These are phyloP conservation scores for Allygus modestus DNA, from an alignment of 2,888 invertebrate species.

Conservation along the genomic window DNA sequence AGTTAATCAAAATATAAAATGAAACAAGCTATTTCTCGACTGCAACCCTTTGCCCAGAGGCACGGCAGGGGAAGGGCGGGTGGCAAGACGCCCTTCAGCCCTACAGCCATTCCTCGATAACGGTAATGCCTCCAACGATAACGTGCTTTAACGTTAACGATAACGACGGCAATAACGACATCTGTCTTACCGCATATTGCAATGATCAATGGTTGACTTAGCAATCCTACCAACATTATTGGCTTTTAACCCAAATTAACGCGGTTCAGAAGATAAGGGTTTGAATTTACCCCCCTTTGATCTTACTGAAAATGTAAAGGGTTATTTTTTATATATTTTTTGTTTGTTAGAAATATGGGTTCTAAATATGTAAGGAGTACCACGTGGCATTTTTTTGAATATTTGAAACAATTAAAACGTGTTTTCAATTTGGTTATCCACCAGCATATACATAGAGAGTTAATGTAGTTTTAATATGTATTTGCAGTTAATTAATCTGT, in stretches of 20 bases:
- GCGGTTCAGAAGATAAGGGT: not conserved
- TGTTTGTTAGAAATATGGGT: too few species aligned
- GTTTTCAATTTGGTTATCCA: too few species aligned
- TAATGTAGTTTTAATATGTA: too few species aligned
- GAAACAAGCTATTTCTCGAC: not conserved
- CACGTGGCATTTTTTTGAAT: too few species aligned
- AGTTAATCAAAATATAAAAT: not conserved
- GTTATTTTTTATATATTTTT: too few species aligned
- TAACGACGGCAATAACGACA: constrained; percentile 31
- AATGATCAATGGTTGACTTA: constrained; percentile 23
- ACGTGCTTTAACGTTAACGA: constrained; percentile 26
- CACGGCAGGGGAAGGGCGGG: not conserved
- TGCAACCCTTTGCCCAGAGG: not conserved
- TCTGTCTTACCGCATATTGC: constrained; percentile 43
- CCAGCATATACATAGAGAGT: too few species aligned
- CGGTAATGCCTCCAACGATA: constrained; percentile 20
- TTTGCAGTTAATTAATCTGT: too few species aligned
- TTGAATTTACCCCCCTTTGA: too few species aligned
- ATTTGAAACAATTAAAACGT: too few species aligned
- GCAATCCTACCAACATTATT: not conserved
- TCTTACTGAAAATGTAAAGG: too few species aligned
- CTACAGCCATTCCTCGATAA: constrained; percentile 28
- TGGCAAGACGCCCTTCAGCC: constrained; percentile 5
- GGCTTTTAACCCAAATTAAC: constrained; percentile 36
- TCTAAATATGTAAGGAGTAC: too few species aligned